These are phyloP conservation scores for Morus bassanus DNA, from an alignment of 2,797 vertebrate genomes.

Conservation along the genomic window DNA sequence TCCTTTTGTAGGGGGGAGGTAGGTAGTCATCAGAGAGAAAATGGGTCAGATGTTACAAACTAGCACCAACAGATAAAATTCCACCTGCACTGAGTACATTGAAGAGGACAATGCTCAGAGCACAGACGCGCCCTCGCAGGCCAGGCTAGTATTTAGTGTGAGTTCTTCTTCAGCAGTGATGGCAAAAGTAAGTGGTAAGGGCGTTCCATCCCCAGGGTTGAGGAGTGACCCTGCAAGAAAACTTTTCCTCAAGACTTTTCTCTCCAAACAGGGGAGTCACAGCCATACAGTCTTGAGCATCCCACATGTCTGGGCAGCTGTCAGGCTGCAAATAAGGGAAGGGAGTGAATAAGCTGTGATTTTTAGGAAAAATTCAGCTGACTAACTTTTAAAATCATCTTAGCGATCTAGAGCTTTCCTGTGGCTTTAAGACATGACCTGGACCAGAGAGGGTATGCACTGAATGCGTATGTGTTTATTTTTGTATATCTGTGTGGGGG, in stretches of 20 bases:
- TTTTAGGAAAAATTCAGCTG: neutral
- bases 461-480: neutral
- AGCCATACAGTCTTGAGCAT: neutral
- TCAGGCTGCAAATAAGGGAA: neutral
- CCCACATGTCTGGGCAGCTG: neutral
- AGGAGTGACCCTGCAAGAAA: neutral
- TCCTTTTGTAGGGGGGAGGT: neutral
- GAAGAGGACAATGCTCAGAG: neutral
- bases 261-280: neutral
- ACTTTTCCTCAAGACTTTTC: neutral
- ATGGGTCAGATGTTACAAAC: neutral
- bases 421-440: neutral
- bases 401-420: neutral
- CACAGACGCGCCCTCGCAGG: neutral
- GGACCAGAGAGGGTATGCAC: neutral
- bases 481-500: neutral
- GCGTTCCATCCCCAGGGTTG: neutral
- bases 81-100: neutral
- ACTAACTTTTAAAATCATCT: neutral
- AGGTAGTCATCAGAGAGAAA: neutral
- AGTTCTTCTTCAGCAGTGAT: neutral
- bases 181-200: neutral
- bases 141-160: neutral
- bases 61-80: neutral
- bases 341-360: neutral